Conservation (phyloP, 2,113 vertebrate species). For the Protobothrops mucrosquamatus region DNA sequence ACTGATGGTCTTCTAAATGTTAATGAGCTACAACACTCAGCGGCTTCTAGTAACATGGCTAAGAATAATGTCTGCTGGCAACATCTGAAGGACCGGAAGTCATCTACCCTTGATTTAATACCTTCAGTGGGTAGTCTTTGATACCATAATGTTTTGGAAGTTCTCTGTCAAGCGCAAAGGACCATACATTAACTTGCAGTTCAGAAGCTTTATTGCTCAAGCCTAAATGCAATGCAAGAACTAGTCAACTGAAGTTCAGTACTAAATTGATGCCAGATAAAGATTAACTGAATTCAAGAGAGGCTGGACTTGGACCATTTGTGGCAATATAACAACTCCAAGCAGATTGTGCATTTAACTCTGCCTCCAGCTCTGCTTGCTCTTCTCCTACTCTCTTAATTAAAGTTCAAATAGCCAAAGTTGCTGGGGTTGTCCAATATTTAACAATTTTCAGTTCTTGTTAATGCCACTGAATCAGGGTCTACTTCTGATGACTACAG, state of each 20-base stretch:
- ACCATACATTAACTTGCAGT: not conserved
- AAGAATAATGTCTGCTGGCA: not conserved
- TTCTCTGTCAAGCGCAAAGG: not conserved
- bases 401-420: not conserved
- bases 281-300: not conserved
- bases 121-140: not conserved
- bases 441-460: not conserved
- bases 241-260: not conserved
- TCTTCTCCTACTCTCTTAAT: not conserved
- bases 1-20: not conserved
- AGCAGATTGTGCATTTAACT: not conserved
- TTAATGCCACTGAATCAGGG: not conserved
- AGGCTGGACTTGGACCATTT: not conserved
- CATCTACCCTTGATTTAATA: not conserved
- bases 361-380: not conserved
- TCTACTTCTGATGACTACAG: not conserved
- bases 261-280: not conserved
- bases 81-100: not conserved
- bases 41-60: not conserved
- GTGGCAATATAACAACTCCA: not conserved
- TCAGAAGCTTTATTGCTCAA: not conserved
- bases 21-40: not conserved
- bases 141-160: not conserved
- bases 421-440: not conserved
- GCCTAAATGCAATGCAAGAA: not conserved